Base-by-base conservation (phyloP, 2,797 vertebrate species). In the Periophthalmus magnuspinnatus region DNA sequence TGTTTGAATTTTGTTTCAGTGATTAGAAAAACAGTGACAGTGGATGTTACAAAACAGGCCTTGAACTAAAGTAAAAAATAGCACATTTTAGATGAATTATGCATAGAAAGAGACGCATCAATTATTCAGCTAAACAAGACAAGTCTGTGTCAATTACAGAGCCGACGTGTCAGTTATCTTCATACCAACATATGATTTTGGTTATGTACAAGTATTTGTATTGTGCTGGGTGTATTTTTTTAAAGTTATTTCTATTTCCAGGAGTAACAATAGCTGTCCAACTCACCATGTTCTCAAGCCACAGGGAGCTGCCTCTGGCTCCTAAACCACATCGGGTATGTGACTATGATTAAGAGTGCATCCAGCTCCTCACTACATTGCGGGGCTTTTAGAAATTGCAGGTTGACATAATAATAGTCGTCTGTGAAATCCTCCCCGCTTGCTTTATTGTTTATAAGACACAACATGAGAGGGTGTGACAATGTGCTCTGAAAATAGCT, bases 71-170 rank as follows among this genome's bases (percentile, higher is more conserved):
- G n/a, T 22, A 28, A 68, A 68, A 71, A 86, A 89, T 79, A 69
- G 70, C 63, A 72, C 76, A 74, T 83, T 84, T 81, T 7, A 58
- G 56, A 83, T 90, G 64, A 90, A 88, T 89, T 86, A 88, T 89
- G 78, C 69, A 90, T 67, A 28, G 56, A 10, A 4, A 66, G 54
- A 6, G 2, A 64, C 14, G 45, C 70, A 89, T 87, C 48, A 76
- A 85, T 76, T 81, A 87, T 89, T 89, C 77, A 89, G 70, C 69
- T 48, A 54, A 85, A 90, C 79, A 85, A 79, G 75, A 58, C 48
- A 86, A 81, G 74, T 75, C 64, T 52, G 78, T 85, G 85, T 84
- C 79, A 87, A 66, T 84, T 79, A 81, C 60, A 33, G 74, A 10
- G 28, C 61, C 72, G 72, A 68, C 68, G 28, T 80, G 71, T 78